Base-by-base conservation (phyloP, 2,888 invertebrate genomes). In the Drosophila robusta region DNA sequence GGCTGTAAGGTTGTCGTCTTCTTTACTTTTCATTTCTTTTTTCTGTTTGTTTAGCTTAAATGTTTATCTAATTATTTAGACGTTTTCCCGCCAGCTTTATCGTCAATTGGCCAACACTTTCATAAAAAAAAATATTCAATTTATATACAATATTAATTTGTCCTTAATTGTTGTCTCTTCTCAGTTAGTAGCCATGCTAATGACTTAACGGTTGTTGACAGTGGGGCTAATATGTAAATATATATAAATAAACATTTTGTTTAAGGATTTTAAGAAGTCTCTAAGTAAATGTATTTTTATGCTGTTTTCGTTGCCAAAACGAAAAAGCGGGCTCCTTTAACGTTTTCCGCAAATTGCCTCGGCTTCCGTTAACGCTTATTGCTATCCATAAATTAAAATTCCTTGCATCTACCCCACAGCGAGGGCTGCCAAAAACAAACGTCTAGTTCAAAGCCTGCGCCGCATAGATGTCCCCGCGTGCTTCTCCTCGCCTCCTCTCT, bases 11-110 rank as follows among this genome's bases (percentile, higher is more conserved):
- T 34, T 62, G 51, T 47, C 47, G 50, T 58, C 62, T 77, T 69
- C 60, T 72, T 78, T 72, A 60, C 66, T 67, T 74, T 74, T 50
- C 63, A 72, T 74, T 66, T 65, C 49, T 55, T 63, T 74, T 49
- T 47, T 38, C 52, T 42, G 41, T 62, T 75, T 55, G 66, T 69
- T 69, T 52, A 69, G 68, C 85, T 85, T 72, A 74, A 89, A 88
- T 85, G 89, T 76, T 85, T 89, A 85, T 89, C 89, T 86, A 85
- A 85, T 85, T 89, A 89, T 88, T 88, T 79, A 65, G 87, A 85
- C 79, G 70, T 89, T 73, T 80, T 64, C 46, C 65, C 80, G 63
- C 56, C 70, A 61, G 52, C 56, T 68, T 54, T 58, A 50, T 55
- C 52, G 54, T 52, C 66, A 60, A 78, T 55, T 77, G 50, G 14